These are phyloP conservation scores for Tetragnatha montana DNA, from an alignment of 2,888 invertebrate species.

Conservation along the genomic window DNA sequence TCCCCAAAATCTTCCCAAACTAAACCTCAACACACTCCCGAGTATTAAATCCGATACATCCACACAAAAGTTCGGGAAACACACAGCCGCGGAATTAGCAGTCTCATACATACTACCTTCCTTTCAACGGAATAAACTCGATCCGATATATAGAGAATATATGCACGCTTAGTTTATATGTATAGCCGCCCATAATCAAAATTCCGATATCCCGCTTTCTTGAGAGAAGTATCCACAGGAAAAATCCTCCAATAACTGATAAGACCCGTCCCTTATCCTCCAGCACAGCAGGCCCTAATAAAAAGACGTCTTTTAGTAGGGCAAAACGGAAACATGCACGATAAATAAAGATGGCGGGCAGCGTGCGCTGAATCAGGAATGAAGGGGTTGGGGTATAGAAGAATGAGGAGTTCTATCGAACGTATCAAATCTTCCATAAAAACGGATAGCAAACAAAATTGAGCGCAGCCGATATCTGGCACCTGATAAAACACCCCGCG, in stretches of 20 bases:
- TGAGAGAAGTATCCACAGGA: slow-evolving; percentile 10
- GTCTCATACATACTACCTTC: slow-evolving; percentile 10
- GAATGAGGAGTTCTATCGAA: slow-evolving; percentile 35
- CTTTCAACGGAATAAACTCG: slow-evolving; percentile 4
- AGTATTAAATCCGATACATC: slow-evolving; percentile 1
- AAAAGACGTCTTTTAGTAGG: slow-evolving; percentile 18
- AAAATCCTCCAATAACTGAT: slow-evolving; percentile 53
- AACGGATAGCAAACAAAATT: slow-evolving; percentile 58
- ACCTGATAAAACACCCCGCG: slow-evolving; percentile 55
- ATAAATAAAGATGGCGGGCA: slow-evolving; percentile 55
- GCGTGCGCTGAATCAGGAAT: slow-evolving; percentile 54
- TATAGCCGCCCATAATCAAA: slow-evolving; percentile 54
- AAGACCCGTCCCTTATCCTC: slow-evolving; percentile 31
- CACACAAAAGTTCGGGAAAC: slow-evolving; percentile 5
- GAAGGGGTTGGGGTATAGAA: slow-evolving; percentile 33
- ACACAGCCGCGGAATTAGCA: slow-evolving; percentile 31
- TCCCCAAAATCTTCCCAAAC: neutral
- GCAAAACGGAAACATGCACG: slow-evolving; percentile 45
- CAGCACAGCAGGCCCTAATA: slow-evolving; percentile 21
- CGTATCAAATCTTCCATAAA: slow-evolving; percentile 60
- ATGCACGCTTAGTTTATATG: slow-evolving; percentile 25
- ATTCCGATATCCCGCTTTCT: slow-evolving; percentile 40
- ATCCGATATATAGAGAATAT: neutral
- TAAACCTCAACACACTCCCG: neutral
- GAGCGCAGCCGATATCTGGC: slow-evolving; percentile 52